These are phyloP conservation scores for Centroberyx gerrardi DNA, from an alignment of 2,797 vertebrate species.

Conservation along the genomic window DNA sequence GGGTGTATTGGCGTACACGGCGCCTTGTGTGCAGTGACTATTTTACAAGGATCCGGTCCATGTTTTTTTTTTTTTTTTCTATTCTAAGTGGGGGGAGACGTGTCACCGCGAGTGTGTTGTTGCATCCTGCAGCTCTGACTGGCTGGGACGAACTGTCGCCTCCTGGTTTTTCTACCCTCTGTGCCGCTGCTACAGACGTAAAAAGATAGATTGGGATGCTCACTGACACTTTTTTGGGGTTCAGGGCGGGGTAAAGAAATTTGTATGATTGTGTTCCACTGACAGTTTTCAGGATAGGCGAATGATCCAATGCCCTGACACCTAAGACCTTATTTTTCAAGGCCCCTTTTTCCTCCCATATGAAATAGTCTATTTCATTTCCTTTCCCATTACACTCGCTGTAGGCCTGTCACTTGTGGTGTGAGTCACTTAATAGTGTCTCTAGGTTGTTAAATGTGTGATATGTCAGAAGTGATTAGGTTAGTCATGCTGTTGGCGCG, in stretches of 20 bases:
- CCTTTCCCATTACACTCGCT: neutral
- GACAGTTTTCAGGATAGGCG: too few species aligned
- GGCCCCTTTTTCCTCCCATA: too few species aligned
- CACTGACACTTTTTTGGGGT: too few species aligned
- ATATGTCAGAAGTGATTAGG: constrained; percentile 53
- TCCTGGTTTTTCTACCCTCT: neutral
- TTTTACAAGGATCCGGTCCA: constrained; percentile 48
- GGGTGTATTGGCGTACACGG: neutral
- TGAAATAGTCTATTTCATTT: neutral
- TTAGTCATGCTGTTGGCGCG: constrained; percentile 57
- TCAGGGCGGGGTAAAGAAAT: too few species aligned
- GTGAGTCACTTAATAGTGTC: constrained; percentile 45
- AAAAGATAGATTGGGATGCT: too few species aligned
- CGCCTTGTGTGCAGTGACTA: constrained; percentile 47
- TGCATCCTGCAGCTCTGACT: neutral
- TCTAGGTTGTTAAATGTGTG: constrained; percentile 54
- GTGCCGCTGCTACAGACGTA: too few species aligned
- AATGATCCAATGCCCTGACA: too few species aligned
- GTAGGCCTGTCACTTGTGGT: constrained; percentile 24
- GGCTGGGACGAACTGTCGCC: neutral
- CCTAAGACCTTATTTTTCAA: too few species aligned
- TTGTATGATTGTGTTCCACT: too few species aligned
- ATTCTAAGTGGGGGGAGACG: neutral
- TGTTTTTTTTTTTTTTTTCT: neutral
- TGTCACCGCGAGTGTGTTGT: neutral